Evolutionary conservation across 2,888 invertebrate species (phyloP).

Genomic region (Stenotaenia linearis): DNA sequence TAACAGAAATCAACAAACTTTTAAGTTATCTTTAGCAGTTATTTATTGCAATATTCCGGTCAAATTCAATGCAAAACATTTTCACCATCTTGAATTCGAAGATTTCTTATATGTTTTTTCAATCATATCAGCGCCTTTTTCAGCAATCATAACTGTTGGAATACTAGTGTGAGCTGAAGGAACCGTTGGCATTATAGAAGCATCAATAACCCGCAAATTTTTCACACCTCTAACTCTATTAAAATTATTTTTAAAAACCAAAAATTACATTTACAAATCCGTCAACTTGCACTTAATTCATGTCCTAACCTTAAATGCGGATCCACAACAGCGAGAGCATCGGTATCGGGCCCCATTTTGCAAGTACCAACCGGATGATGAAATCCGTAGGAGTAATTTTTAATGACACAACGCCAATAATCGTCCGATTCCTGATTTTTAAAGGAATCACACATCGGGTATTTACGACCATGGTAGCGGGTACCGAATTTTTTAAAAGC

Average conservation of each 20-base stretch:
- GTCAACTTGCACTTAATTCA: not conserved
- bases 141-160: constrained; percentile 37
- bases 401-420: constrained; percentile 35
- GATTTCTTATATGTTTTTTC: not conserved
- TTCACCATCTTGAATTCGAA: too few relatives aligned
- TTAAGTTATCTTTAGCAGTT: too few relatives aligned
- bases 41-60: too few relatives aligned
- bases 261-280: not conserved
- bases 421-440: constrained; percentile 17
- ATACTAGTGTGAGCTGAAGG: constrained; percentile 45
- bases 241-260: not conserved
- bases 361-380: constrained; percentile 31
- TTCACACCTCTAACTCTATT: constrained; percentile 42
- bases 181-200: constrained; percentile 52
- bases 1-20: too few relatives aligned
- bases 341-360: constrained; percentile 33
- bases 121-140: constrained; percentile 37
- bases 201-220: constrained; percentile 50
- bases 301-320: not conserved
- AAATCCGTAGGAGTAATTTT: constrained; percentile 17
- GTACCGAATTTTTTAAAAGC: constrained; percentile 28
- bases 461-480: not conserved
- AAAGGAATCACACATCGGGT: not conserved
- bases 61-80: not conserved
- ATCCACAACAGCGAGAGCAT: constrained; percentile 27